Base-by-base conservation (phyloP, 2,113 vertebrate genomes). In the Equus quagga region DNA sequence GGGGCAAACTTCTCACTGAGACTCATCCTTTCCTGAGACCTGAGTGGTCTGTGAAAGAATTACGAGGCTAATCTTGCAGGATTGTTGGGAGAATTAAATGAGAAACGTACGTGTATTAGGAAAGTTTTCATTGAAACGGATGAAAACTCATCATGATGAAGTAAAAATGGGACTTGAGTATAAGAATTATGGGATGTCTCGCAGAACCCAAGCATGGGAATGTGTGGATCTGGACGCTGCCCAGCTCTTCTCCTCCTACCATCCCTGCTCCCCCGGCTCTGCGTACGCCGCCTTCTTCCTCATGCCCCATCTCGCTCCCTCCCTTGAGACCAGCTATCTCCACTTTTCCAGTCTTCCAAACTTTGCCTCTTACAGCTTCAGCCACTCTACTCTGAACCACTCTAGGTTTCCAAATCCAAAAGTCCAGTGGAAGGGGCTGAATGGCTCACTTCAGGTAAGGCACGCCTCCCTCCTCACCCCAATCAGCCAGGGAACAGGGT, bases 21-120 rank as follows among this genome's bases (percentile, higher is more conserved):
- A 64, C 70, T 93, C 76, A 33, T 60, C 81, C 44, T 89, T 81
- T 83, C 75, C 60, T 70, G 83, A 89, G 91, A 92, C 23, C 15
- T 18, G 60, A 86, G 46, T 73, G 89, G 80, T 26, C 54, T 72
- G 21, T 65, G 75, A 86, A 89, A 89, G 19, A 70, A 62, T 58
- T n/a, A 81, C 31, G 28, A 69, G 72, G 31, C 13, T 36, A 21
- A 26, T 21, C 80, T 70, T 93, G 81, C 54, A 21, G 23, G 41
- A n/a, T 56, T 31, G 19, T 24, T 41, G 60, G 54, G 60, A 67
- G 62, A n/a, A 76, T 28, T 76, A 64, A 70, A 64, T 73, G 46
- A 49, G 84, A 56, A 62, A 69, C 60, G 4, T 75, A 44, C 17
- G n/a, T 41, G 6, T 33, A n/a, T 51, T 62, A 85, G 60, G 56